Evolutionary conservation across 2,113 vertebrate genomes (phyloP).

Genomic region (Rissa tridactyla): DNA sequence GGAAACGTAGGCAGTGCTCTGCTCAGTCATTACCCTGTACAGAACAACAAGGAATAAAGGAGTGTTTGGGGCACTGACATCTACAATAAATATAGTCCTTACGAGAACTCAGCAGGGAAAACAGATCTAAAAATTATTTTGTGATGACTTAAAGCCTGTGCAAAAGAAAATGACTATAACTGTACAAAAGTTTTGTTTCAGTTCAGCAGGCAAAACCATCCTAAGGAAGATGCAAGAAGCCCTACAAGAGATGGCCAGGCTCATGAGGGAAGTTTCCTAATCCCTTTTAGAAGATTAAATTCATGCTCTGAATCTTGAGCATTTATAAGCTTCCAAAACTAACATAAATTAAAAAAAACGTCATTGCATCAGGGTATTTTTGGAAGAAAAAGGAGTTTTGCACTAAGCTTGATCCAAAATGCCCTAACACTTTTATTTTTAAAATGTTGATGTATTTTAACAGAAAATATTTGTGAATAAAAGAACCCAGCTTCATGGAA

Average conservation of each 20-base stretch:
- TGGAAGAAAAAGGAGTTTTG: background rate
- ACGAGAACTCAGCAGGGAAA: background rate
- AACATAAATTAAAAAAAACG: background rate
- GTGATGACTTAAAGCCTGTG: background rate
- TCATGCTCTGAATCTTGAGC: background rate
- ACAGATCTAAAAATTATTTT: background rate
- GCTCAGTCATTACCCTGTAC: background rate
- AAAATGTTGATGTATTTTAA: background rate
- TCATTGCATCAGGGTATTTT: background rate
- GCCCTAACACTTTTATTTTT: background rate
- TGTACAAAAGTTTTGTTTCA: too few species aligned
- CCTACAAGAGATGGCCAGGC: background rate
- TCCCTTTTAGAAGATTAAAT: background rate
- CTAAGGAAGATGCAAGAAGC: background rate
- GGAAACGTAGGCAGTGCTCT: fast-evolving
- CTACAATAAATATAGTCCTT: background rate
- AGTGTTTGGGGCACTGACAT: background rate
- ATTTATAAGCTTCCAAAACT: background rate
- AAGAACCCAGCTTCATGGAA: background rate
- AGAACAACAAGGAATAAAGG: background rate
- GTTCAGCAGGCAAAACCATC: background rate
- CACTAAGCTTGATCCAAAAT: background rate
- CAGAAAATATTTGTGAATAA: background rate
- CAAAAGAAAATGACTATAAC: background rate
- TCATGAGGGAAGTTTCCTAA: background rate